These are phyloP conservation scores for Aplochiton taeniatus DNA, from an alignment of 2,797 vertebrate species.

Conservation along the genomic window DNA sequence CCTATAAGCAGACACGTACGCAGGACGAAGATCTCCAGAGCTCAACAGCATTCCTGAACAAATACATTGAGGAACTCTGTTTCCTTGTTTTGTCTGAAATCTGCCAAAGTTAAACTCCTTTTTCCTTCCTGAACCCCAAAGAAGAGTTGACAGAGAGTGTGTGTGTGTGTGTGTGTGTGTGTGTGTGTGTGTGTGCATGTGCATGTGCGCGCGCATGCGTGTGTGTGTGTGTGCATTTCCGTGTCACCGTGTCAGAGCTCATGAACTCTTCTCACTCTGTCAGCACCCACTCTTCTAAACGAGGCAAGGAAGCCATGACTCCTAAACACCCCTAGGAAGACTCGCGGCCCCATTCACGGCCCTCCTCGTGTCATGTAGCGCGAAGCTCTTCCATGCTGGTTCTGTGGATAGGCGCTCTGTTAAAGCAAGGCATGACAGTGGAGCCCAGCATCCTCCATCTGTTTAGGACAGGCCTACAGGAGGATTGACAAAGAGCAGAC, in stretches of 20 bases:
- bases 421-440: too few species aligned
- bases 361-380: too few species aligned
- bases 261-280: slow-evolving; percentile 17
- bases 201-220: not conserved
- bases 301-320: slow-evolving; percentile 13
- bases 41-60: slow-evolving; percentile 25
- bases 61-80: slow-evolving; percentile 20
- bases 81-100: slow-evolving; percentile 47
- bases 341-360: too few species aligned
- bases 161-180: not conserved
- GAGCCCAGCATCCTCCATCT: too few species aligned
- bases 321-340: not conserved
- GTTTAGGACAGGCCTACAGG: slow-evolving; percentile 19
- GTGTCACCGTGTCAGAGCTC: slow-evolving; percentile 23
- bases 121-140: slow-evolving; percentile 28
- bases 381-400: too few species aligned
- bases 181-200: slow-evolving; percentile 3
- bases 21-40: slow-evolving; percentile 31
- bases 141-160: slow-evolving; percentile 12
- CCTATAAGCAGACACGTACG: slow-evolving; percentile 12
- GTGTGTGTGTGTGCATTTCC: slow-evolving; percentile 6
- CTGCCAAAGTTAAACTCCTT: slow-evolving; percentile 20
- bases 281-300: slow-evolving; percentile 26
- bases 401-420: too few species aligned
- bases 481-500: slow-evolving; percentile 35